Evolutionary conservation across 2,113 vertebrate species (phyloP), one percentile per base, ranked within the genome.

Genomic region (Eolophus roseicapilla): DNA sequence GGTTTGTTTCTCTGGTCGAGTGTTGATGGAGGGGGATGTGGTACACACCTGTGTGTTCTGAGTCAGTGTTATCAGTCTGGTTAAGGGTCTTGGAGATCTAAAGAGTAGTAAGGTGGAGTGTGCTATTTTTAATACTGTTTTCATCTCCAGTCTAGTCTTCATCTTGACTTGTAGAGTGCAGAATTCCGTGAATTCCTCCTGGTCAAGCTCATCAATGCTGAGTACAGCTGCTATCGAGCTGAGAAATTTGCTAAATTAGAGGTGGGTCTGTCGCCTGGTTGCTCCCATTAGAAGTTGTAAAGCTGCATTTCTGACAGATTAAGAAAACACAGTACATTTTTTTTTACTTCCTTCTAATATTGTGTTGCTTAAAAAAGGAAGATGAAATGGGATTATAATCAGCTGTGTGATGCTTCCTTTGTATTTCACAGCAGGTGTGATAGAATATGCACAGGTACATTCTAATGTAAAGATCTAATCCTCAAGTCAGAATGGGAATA

Each of bases 121-220:
- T 24, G 43, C 9, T 75, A 10, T n/a, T 73, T 68, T 68, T 82
- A 17, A 25, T 55, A 21, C 49, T 52, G 78, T 68, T 55, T 96
- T 75, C 43, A 17, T 87, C 41, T 52, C 43, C 29, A 79, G 21
- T 53, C 24, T 50, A 28, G 15, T 67, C 39, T 92, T 83, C 62
- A 37, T 94, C 78, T 68, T 88, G 62, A 86, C 43, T 88, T 69
- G 31, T 67, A 99, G 99, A 96, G 85, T 68, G 96, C 96, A n/a
- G 97, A 98, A 70, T 97, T 99, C 63, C 98, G 98, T 83, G 98
- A 99, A 90, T 99, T 99, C 94, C 98, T 99, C 27, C 96, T 99
- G 84, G 98, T 98, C 79, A 99, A 99, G 93, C 98, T 99, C 80
- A 99, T 99, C 97, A 99, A 99, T 7, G 99, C 99, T 5, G 99